Evolutionary conservation across 1,140 invertebrate genomes (phyloP).

Genomic region (Scaptomyza graminum): DNA sequence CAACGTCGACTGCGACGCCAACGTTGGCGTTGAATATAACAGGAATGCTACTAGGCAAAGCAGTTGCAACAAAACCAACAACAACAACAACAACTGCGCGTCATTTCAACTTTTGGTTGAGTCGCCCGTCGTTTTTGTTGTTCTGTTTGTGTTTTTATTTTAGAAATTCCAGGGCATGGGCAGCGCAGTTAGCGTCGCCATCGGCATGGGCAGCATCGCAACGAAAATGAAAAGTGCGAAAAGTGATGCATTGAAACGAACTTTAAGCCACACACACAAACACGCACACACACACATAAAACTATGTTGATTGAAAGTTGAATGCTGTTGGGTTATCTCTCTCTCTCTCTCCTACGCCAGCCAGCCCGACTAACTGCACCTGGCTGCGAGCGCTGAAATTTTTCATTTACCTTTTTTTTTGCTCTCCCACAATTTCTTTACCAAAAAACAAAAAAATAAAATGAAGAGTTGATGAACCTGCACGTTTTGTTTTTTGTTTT

Average conservation of each 20-base stretch:
- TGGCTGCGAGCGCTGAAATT: not conserved
- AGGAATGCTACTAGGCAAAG: slow-evolving; percentile 41
- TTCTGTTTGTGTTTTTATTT: slow-evolving; percentile 37
- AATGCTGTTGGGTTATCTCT: slow-evolving; percentile 11
- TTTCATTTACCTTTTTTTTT: slow-evolving; percentile 13
- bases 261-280: slow-evolving; percentile 31
- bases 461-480: slow-evolving; percentile 62
- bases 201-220: slow-evolving; percentile 8
- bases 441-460: slow-evolving; percentile 33
- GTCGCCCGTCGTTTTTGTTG: slow-evolving; percentile 17
- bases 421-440: slow-evolving; percentile 8
- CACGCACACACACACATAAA: not conserved
- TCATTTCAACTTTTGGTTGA: slow-evolving; percentile 2
- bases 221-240: slow-evolving; percentile 81
- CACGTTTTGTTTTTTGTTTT: slow-evolving; percentile 54
- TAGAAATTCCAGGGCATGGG: slow-evolving; percentile 63
- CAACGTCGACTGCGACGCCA: slow-evolving; percentile 29
- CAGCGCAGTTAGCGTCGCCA: slow-evolving; percentile 27
- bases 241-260: slow-evolving; percentile 67
- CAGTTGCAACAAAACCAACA: slow-evolving; percentile 2
- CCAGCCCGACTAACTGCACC: slow-evolving; percentile 10
- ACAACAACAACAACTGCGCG: not conserved
- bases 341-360: not conserved
- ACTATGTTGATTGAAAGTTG: slow-evolving; percentile 16
- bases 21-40: slow-evolving; percentile 22